Evolutionary conservation across 2,113 vertebrate genomes (phyloP).

Genomic region (Gymnocephalus cernua): DNA sequence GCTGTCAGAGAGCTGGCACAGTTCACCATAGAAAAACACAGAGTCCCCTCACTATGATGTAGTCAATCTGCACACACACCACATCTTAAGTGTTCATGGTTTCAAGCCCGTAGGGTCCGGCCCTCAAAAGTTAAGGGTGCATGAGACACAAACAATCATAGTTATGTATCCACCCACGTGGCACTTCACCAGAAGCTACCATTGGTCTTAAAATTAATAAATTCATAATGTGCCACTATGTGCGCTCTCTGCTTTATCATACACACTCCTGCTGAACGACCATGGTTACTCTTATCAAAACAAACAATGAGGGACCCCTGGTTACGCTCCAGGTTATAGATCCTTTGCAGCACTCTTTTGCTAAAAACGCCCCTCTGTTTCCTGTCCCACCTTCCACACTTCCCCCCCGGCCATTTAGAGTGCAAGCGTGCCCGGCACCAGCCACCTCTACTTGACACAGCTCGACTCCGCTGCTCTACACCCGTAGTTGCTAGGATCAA

Average conservation of each 20-base stretch:
- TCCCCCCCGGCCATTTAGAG: constrained; percentile 37
- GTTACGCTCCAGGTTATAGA: constrained; percentile 39
- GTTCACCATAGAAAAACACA: constrained; percentile 51
- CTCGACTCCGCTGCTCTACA: constrained; percentile 7
- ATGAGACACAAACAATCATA: constrained; percentile 26
- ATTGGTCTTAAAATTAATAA: not conserved
- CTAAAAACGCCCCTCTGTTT: constrained; percentile 45
- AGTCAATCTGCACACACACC: constrained; percentile 12
- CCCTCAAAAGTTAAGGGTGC: constrained; percentile 11
- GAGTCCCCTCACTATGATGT: constrained; percentile 17
- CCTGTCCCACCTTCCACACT: constrained; percentile 45
- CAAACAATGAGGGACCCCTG: constrained; percentile 34
- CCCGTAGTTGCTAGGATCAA: constrained; percentile 76
- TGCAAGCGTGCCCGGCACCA: constrained; percentile 26
- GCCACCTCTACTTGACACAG: constrained; percentile 55
- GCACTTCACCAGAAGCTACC: not conserved
- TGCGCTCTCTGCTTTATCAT: constrained; percentile 12
- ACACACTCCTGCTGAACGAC: not conserved
- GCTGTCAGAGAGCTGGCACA: constrained; percentile 61
- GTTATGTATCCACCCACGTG: constrained; percentile 11
- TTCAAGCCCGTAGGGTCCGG: not conserved
- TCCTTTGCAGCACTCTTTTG: constrained; percentile 27
- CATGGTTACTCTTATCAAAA: constrained; percentile 41
- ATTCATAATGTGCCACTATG: constrained; percentile 5
- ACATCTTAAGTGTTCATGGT: constrained; percentile 30